Percentiles rank a stretch among this genome's conserved stretches.
phyloP scores from a whole-genome alignment of 2,113 vertebrate species.

The Mastomys natalensis region DNA sequence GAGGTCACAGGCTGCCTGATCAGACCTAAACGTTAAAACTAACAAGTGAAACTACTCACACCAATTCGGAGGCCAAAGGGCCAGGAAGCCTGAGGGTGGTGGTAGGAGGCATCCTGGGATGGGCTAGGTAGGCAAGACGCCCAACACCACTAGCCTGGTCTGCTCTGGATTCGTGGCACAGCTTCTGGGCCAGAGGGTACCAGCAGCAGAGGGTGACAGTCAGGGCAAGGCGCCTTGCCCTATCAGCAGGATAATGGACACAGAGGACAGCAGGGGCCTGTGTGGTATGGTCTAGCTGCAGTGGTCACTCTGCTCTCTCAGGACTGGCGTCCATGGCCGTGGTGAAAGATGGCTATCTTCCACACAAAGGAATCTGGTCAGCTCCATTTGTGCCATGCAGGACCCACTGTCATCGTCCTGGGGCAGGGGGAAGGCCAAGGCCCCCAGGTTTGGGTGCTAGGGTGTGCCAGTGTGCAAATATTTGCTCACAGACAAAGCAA shows the following conservation, averaged over 20 bases:
- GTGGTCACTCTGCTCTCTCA: not conserved
- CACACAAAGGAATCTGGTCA: not conserved
- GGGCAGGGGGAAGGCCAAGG: not conserved
- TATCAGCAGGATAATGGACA: not conserved
- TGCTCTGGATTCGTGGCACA: not conserved
- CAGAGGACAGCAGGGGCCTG: not conserved
- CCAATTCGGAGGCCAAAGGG: not conserved
- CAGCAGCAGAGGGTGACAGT: too few species aligned
- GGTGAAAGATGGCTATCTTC: too few species aligned
- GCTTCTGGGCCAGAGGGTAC: not conserved
- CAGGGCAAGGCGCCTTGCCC: not conserved
- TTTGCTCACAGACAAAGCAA: slow-evolving; percentile 53
- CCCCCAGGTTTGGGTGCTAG: not conserved
- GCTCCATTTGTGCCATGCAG: not conserved
- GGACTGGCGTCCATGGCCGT: not conserved
- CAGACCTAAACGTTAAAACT: not conserved
- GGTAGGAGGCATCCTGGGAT: not conserved
- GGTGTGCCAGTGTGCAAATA: slow-evolving; percentile 62
- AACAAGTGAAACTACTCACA: not conserved
- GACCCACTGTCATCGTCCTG: not conserved
- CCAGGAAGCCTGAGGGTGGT: not conserved
- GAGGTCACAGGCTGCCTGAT: not conserved
- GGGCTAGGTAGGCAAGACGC: not conserved
- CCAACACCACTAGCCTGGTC: accelerated
- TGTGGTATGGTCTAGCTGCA: not conserved